Base-by-base conservation (phyloP, 2,113 vertebrate species). In the Gymnarchus niloticus region DNA sequence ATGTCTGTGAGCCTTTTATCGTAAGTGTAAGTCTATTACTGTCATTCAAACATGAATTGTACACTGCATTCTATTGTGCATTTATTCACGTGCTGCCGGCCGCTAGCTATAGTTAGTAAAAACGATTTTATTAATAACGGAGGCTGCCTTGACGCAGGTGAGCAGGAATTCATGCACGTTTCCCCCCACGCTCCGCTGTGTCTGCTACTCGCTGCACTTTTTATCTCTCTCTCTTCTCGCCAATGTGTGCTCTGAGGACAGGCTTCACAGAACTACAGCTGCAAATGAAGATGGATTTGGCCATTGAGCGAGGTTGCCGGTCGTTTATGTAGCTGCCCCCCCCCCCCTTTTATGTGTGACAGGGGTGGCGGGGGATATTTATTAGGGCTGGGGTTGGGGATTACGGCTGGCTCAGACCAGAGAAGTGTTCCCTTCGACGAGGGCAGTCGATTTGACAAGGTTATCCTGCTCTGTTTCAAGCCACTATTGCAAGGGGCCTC, bases 231-330 rank as follows among this genome's bases (percentile, higher is more conserved):
- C 86, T 2, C 87, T 89, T 89, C 88, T 88, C 88, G 91, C 81
- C 65, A 89, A 54, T 33, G 51, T 37, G 19, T 41, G 25, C 82
- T 57, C n/a, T n/a, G n/a, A 25, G 23, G 49, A 44, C 65, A 76
- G 51, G 49, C 23, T 86, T 80, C 84, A 89, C 85, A 88, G 89
- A 88, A 85, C 85, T 86, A 88, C 92, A 84, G 89, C 84, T 52
- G 69, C 83, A 87, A 93, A 92, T 92, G 87, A 90, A 93, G 92
- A 93, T 1, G 57, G 89, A 93, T 93, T 84, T 85, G 86, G 83
- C 84, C 86, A 37, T 44, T 56, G 52, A 19, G 2, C 7, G 49
- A 87, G 83, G 76, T 90, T 89, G 54, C 85, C 12, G 56, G 87
- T 73, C 85, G 90, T 90, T 90, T 84, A 83, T 94, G 89, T 81